Conservation (phyloP, 2,888 invertebrate species). For the Tanytarsus gracilentus region DNA sequence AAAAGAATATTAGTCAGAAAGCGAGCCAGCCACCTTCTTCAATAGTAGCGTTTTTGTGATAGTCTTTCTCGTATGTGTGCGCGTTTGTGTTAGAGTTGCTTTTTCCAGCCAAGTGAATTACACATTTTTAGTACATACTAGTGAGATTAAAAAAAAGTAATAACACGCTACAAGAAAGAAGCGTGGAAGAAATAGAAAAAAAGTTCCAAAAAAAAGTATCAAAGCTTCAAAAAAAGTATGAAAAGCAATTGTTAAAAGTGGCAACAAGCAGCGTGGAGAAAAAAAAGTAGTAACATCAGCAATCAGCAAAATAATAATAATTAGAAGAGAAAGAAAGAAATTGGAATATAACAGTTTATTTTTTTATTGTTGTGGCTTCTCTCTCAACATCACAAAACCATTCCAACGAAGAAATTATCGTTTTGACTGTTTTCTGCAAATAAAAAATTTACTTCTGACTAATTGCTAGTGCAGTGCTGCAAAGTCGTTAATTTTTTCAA, state of each 20-base stretch:
- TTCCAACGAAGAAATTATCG: too few relatives aligned
- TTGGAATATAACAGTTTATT: constrained; percentile 28
- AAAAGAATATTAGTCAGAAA: background rate
- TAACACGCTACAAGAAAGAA: constrained; percentile 5
- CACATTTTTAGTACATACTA: too few relatives aligned
- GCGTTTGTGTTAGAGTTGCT: constrained; percentile 7
- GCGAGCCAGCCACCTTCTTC: background rate
- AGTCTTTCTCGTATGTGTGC: background rate
- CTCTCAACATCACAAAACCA: background rate
- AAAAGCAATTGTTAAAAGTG: constrained; percentile 19
- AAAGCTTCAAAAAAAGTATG: constrained; percentile 6
- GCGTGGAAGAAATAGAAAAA: constrained; percentile 7
- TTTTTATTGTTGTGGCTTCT: constrained; percentile 20
- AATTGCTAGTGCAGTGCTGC: too few relatives aligned
- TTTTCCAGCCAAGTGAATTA: constrained; percentile 28
- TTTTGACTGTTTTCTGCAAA: too few relatives aligned
- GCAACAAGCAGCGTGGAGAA: background rate
- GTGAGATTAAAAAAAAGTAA: constrained; percentile 27
- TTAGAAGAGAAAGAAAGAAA: constrained; percentile 21
- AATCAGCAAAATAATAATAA: constrained; percentile 24
- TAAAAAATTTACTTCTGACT: too few relatives aligned
- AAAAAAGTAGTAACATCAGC: constrained; percentile 10
- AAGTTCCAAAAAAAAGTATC: constrained; percentile 20
- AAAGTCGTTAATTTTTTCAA: background rate
- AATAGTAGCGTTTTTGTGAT: background rate